Evolutionary conservation across 2,888 invertebrate genomes (phyloP).

Genomic region (Polietes domitor): DNA sequence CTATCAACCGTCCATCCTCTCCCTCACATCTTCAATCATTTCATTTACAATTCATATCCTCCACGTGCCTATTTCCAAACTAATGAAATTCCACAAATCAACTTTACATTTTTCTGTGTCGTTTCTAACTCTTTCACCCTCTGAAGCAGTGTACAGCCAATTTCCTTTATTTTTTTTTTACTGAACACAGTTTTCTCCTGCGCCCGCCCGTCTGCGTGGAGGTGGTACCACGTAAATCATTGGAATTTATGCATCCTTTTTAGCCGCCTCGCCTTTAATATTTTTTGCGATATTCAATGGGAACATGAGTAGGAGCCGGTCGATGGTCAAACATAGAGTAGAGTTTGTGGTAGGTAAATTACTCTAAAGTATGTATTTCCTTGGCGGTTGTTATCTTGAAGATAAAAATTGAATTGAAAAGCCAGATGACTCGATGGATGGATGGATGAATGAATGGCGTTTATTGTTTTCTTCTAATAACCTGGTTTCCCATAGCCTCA

Average conservation of each 20-base stretch:
- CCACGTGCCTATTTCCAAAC: too few relatives aligned
- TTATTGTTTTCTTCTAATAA: constrained; percentile 52
- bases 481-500: constrained; percentile 61
- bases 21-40: too few relatives aligned
- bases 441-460: constrained; percentile 4
- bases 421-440: not conserved
- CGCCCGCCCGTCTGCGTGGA: not conserved
- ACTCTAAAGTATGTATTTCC: not conserved
- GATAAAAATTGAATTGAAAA: not conserved
- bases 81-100: too few relatives aligned
- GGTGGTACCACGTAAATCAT: not conserved
- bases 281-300: not conserved
- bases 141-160: too few relatives aligned
- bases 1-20: too few relatives aligned
- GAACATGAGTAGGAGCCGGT: too few relatives aligned
- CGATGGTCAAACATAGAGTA: not conserved
- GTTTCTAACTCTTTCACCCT: too few relatives aligned
- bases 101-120: too few relatives aligned
- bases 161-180: too few relatives aligned
- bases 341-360: not conserved
- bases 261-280: not conserved
- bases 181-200: too few relatives aligned
- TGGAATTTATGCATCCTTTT: not conserved
- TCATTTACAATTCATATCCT: too few relatives aligned
- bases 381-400: not conserved